Evolutionary conservation across 2,797 vertebrate genomes (phyloP), one percentile per base, ranked within the genome.

Genomic region (Crenichthys baileyi): DNA sequence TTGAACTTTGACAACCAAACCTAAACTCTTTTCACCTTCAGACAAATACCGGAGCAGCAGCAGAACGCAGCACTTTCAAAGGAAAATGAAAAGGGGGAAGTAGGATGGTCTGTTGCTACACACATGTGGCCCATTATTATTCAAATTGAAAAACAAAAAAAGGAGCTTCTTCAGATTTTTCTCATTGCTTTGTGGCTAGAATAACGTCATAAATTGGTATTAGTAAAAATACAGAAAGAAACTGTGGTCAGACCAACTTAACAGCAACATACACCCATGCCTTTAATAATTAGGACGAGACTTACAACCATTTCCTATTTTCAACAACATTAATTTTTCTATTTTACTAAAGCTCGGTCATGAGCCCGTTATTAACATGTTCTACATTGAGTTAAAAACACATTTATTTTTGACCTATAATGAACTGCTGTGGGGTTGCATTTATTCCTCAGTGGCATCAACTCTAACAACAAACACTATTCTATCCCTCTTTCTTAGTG

Each of bases 1-100:
- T 16, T 60, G 58, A 4, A 61, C 29, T 63, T 36, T 63, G 29
- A 36, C 8, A 63, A 31, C 29, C 36, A 63, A 31, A 50, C 48
- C 48, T 16, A 50, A 50, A 12, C 13, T 48, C 46, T 31, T 70
- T 72, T 73, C 53, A 5, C 77, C 73, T 77, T 22, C 31, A 63
- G 73, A 74, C 73, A 71, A 74, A 78, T 72, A 83, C 26, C 55
- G 60, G 44, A 53, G 36, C 36, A 72, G 61, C 70, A 67, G 78
- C 26, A 15, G 68, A 41, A 73, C 68, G 72, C 77, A 68, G 70
- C 72, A 70, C 20, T 76, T 82, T 82, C 22, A 79, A 53, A 83
- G 20, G 55, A 50, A 63, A 60, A n/a, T 60, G 44, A 78, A 51
- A 79, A 58, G 58, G 48, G 58, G 29, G 2, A n/a, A 22, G 72